These are phyloP conservation scores for Danionella cerebrum DNA, from an alignment of 2,113 vertebrate species.

Conservation along the genomic window DNA sequence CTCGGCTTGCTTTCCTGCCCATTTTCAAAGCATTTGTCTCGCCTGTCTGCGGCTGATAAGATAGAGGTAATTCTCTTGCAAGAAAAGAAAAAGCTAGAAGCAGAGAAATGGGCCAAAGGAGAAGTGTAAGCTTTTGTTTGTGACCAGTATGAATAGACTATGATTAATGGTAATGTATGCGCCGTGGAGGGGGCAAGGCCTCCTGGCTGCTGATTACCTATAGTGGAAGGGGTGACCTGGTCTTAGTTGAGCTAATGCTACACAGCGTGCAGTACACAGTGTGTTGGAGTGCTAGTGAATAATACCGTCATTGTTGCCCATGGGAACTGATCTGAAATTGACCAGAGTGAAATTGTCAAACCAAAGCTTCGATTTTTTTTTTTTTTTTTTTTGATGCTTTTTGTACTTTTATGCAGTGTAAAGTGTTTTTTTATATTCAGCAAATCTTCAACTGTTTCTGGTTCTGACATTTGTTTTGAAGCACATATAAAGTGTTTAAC, in stretches of 20 bases:
- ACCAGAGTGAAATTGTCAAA: slow-evolving; percentile 76
- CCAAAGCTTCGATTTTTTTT: no score
- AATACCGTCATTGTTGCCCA: slow-evolving; percentile 77
- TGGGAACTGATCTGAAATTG: slow-evolving; percentile 88
- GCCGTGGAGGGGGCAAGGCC: slow-evolving; percentile 55
- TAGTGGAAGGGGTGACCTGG: slow-evolving; percentile 69
- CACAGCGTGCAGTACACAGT: slow-evolving; percentile 69
- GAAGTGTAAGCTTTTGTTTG: slow-evolving; percentile 58
- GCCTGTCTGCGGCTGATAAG: slow-evolving; percentile 54
- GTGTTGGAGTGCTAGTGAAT: slow-evolving; percentile 72
- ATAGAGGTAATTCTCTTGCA: slow-evolving; percentile 38
- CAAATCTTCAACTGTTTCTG: no score
- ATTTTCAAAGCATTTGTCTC: slow-evolving; percentile 47
- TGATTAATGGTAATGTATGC: slow-evolving; percentile 70
- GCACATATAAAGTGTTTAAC: no score
- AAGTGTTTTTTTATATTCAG: no score
- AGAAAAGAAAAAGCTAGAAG: slow-evolving; percentile 29
- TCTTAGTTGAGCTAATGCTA: slow-evolving; percentile 95
- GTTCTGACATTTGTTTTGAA: no score
- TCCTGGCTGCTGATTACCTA: slow-evolving; percentile 63
- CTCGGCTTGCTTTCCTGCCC: slow-evolving; percentile 46
- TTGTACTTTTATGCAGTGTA: no score
- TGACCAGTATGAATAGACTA: slow-evolving; percentile 21
- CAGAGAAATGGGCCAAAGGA: slow-evolving; percentile 22
- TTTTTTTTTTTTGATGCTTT: no score